phyloP scores from a whole-genome alignment of 2,888 invertebrate species.

The Drosophila meridionalis region DNA sequence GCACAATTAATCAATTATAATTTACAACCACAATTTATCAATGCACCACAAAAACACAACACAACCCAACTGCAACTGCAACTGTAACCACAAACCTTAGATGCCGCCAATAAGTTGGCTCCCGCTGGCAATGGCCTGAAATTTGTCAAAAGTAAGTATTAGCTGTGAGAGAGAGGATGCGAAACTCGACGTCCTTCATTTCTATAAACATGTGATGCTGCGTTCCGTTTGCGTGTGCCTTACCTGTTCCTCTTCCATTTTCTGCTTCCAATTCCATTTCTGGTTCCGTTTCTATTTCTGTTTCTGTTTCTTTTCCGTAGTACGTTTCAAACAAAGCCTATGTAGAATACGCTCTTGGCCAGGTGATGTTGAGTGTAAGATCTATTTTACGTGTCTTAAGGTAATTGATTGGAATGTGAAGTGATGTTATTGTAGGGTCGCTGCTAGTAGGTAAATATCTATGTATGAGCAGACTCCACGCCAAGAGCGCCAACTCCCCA shows the following conservation, averaged over 20 bases:
- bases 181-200: neutral
- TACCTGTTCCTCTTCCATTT: neutral
- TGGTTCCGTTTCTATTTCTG: conserved; percentile 5
- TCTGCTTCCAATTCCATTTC: neutral
- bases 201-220: conserved; percentile 6
- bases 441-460: conserved; percentile 66
- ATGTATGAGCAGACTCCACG: conserved; percentile 30
- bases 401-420: conserved; percentile 71
- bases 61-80: conserved; percentile 30
- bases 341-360: conserved; percentile 72
- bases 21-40: conserved; percentile 24
- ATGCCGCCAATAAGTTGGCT: conserved; percentile 66
- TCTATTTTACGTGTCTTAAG: conserved; percentile 65
- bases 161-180: conserved; percentile 23
- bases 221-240: neutral
- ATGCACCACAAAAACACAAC: conserved; percentile 42
- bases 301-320: conserved; percentile 44
- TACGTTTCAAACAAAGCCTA: conserved; percentile 65
- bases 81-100: conserved; percentile 51
- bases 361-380: conserved; percentile 70
- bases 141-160: conserved; percentile 84
- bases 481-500: neutral
- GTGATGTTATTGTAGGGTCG: conserved; percentile 63
- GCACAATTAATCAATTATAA: conserved; percentile 41
- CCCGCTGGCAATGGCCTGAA: conserved; percentile 76